Percentiles rank a stretch among this genome's conserved stretches.
phyloP scores from a whole-genome alignment of 2,797 vertebrate genomes.

The Chiropotes sagulatus region DNA sequence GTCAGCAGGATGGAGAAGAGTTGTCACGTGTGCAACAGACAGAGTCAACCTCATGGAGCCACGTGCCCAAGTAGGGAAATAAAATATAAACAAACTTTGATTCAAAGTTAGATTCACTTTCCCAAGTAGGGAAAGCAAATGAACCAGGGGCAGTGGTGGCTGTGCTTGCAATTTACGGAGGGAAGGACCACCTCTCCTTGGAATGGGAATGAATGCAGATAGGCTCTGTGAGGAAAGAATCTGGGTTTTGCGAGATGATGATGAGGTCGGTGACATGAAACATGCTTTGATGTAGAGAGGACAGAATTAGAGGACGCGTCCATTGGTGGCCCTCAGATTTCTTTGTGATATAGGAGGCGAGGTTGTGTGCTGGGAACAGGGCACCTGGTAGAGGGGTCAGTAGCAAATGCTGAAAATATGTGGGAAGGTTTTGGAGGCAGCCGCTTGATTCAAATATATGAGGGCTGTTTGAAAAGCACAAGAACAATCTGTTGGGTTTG shows the following conservation, averaged over 20 bases:
- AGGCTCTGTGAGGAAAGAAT: background rate
- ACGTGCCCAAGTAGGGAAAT: background rate
- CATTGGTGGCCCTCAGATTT: background rate
- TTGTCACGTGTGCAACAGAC: too few species aligned
- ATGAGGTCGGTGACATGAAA: background rate
- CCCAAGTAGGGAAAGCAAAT: background rate
- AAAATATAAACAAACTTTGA: too few species aligned
- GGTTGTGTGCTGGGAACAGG: background rate
- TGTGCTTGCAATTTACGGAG: background rate
- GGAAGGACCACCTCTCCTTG: background rate
- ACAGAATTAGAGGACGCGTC: background rate
- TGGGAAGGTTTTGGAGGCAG: background rate
- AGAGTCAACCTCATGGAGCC: background rate
- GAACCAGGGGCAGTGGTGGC: background rate
- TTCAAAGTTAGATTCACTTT: background rate
- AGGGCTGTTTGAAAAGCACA: background rate
- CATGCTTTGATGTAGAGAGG: background rate
- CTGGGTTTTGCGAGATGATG: background rate
- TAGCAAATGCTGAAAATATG: background rate
- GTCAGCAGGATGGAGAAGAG: too few species aligned
- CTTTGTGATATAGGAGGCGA: background rate
- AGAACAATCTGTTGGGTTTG: background rate
- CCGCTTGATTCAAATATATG: background rate
- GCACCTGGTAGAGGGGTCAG: background rate
- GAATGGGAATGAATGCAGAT: background rate